These are phyloP conservation scores for Chanos chanos DNA, from an alignment of 2,797 vertebrate species.

Conservation along the genomic window DNA sequence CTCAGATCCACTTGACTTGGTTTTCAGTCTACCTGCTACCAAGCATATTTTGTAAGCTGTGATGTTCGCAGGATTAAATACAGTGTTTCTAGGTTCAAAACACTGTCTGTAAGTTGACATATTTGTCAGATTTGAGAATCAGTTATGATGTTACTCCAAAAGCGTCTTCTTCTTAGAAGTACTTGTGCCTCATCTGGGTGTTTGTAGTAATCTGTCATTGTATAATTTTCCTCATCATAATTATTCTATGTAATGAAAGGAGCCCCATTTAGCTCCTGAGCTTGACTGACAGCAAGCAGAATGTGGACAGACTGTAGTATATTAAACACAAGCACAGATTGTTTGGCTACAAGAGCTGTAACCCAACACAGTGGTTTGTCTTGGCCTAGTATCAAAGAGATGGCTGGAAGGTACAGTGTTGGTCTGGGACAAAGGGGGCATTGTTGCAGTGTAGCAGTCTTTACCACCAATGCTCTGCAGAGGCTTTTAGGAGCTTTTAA, in stretches of 20 bases:
- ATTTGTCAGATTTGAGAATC: not conserved
- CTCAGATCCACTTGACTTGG: no score
- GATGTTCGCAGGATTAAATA: no score
- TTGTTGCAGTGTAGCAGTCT: constrained; percentile 77
- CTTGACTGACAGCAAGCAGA: constrained; percentile 78
- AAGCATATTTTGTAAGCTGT: no score
- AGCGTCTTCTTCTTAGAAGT: not conserved
- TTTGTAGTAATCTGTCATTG: constrained; percentile 38
- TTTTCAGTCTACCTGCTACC: no score
- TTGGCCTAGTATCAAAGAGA: constrained; percentile 85
- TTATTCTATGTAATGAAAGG: constrained; percentile 72
- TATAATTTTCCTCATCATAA: constrained; percentile 50
- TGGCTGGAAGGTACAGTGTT: constrained; percentile 77
- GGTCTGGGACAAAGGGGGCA: constrained; percentile 79
- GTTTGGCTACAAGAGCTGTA: constrained; percentile 84
- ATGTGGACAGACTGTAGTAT: constrained; percentile 78
- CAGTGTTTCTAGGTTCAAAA: no score
- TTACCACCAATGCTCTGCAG: constrained; percentile 73
- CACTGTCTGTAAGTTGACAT: no score
- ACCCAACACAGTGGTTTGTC: constrained; percentile 82
- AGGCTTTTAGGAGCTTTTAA: constrained; percentile 65
- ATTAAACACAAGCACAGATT: constrained; percentile 85
- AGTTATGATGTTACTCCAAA: not conserved
- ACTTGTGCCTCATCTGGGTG: constrained; percentile 17
- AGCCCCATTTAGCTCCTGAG: constrained; percentile 25